A percentile compares a stretch with the other conserved stretches of the same genome.
phyloP scores from a whole-genome alignment of 2,797 vertebrate genomes.

The Gymnoscopelus microlampas region DNA sequence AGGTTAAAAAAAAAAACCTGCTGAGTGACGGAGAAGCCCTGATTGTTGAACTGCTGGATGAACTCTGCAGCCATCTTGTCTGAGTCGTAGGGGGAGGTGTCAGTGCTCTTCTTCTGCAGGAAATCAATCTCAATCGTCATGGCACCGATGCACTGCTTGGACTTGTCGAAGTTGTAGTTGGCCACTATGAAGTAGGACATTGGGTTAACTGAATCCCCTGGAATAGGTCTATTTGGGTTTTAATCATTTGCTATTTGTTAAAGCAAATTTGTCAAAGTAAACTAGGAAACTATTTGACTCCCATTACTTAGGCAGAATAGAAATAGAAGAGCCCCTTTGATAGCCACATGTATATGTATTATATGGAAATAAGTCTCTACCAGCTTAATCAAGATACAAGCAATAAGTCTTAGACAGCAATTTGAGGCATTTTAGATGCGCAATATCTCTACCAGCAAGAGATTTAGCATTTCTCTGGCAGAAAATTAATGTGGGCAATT shows the following conservation, averaged over 20 bases:
- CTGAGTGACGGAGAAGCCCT: conserved; percentile 91
- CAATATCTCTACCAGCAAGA: not conserved
- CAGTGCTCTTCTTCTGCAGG: conserved; percentile 95
- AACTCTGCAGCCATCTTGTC: conserved; percentile 98
- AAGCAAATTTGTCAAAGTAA: too few relatives aligned
- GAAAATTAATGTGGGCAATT: too few relatives aligned
- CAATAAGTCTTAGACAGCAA: not conserved
- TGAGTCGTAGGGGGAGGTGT: conserved; percentile 94
- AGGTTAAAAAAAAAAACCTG: conserved; percentile 80
- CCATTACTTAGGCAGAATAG: not conserved
- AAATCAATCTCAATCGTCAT: conserved; percentile 98
- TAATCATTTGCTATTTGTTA: too few relatives aligned
- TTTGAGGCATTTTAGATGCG: not conserved
- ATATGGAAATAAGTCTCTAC: too few relatives aligned
- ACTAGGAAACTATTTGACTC: not conserved
- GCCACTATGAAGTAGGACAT: conserved; percentile 75
- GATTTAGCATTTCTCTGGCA: not conserved
- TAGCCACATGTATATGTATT: too few relatives aligned
- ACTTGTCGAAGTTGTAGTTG: conserved; percentile 93
- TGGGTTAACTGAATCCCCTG: too few relatives aligned
- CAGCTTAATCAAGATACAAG: too few relatives aligned
- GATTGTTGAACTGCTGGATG: conserved; percentile 97
- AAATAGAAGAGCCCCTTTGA: not conserved
- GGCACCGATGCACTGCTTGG: conserved; percentile 92
- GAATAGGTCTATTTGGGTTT: too few relatives aligned